These are phyloP conservation scores for Drosophila ananassae DNA, from an alignment of 1,140 invertebrate genomes.

Conservation along the genomic window DNA sequence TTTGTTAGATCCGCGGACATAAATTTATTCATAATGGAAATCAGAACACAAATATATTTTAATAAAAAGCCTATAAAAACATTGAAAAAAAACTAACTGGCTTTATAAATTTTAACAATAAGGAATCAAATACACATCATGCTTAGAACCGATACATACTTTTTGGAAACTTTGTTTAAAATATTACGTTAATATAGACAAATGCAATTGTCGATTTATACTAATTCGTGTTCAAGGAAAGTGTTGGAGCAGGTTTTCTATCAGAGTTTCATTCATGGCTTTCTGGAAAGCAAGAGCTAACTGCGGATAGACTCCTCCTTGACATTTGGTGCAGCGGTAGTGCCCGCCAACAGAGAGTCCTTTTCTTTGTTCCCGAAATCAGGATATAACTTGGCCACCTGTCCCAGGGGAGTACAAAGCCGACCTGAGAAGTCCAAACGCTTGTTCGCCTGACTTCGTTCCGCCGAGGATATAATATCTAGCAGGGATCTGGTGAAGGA, in stretches of 20 bases:
- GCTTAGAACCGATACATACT: not conserved
- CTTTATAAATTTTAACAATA: constrained; percentile 9
- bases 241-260: not conserved
- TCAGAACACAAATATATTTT: not conserved
- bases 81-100: constrained; percentile 25
- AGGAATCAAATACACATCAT: constrained; percentile 11
- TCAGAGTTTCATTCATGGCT: not conserved
- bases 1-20: too few species aligned
- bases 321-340: constrained; percentile 20
- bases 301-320: constrained; percentile 62
- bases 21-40: too few species aligned
- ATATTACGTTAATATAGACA: not conserved
- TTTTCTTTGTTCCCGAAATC: constrained; percentile 87
- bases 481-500: constrained; percentile 85
- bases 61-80: constrained; percentile 16
- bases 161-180: not conserved
- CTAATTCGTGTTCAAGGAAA: not conserved
- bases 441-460: constrained; percentile 85
- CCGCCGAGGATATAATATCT: constrained; percentile 87
- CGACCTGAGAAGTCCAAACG: constrained; percentile 92
- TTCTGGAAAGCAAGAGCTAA: constrained; percentile 7
- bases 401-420: constrained; percentile 87
- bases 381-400: constrained; percentile 90
- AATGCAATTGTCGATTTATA: not conserved
- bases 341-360: constrained; percentile 32